Evolutionary conservation across 2,797 vertebrate genomes (phyloP), one percentile per base, ranked within the genome.

Genomic region (Rhynchotus rufescens): DNA sequence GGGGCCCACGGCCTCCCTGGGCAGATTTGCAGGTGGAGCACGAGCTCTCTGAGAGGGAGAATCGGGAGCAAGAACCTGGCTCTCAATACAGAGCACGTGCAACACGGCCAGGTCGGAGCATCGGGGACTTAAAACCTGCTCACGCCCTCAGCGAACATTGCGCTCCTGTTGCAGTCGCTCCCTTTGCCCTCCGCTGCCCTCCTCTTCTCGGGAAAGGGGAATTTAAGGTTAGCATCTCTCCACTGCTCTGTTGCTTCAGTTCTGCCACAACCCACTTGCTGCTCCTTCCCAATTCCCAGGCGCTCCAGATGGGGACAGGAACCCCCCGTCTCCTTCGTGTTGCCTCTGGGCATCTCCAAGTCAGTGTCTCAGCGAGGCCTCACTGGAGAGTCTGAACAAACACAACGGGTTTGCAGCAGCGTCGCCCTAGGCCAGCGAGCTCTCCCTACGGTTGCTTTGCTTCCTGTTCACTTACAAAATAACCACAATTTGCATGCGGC

Each of bases 91-190:
- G 51, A 54, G 23, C 4, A 1, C 14, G 38, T 17, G 21, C 51
- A 19, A 2, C 32, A 34, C 26, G 60, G 65, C 51, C 67, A 36
- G 40, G 10, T 30, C 59, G 5, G 42, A 36, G 76, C 40, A 10
- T 5, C 23, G 38, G 0, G 4, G 79, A 51, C 8, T 0, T 12
- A 34, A 59, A 34, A 38, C 19, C 69, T 67, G 49, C 20, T 13
- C 10, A n/a, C 0, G 5, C 10, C 34, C 4, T 3, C 12, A 34
- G 21, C 22, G 19, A 54, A 57, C 3, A 0, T 17, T 17, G 7
- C 16, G 1, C 57, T 69, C 75, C 16, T 4, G 2, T 6, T 49
- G 59, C 59, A 26, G 34, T 32, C 49, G 22, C 47, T 64, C 45
- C 21, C 13, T 74, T 12, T 22, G 12, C 20, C 34, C 26, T 30